Conservation (phyloP, 2,888 invertebrate species). For the Megalurothrips usitatus region DNA sequence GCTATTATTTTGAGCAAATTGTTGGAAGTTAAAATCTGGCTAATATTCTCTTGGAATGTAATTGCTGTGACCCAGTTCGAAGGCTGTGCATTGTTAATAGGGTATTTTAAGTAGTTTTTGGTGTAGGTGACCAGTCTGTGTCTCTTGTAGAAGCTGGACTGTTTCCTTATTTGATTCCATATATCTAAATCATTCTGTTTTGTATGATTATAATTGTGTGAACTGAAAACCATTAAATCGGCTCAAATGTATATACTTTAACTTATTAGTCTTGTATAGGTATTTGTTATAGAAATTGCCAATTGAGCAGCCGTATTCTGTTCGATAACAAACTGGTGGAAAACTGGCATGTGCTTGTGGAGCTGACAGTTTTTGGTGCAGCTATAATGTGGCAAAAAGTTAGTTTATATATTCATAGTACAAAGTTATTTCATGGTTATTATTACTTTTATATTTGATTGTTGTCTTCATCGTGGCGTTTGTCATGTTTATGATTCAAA, state of each 20-base stretch:
- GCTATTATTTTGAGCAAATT: too few species aligned
- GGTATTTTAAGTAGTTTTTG: background rate
- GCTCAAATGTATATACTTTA: constrained; percentile 22
- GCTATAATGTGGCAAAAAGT: background rate
- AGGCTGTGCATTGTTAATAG: constrained; percentile 11
- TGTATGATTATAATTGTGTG: background rate
- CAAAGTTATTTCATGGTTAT: constrained; percentile 16
- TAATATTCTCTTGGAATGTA: background rate
- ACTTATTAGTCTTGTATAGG: background rate
- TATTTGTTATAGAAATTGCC: background rate
- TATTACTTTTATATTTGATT: constrained; percentile 2
- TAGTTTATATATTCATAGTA: constrained; percentile 15
- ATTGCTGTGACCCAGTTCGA: background rate
- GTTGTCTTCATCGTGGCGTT: background rate
- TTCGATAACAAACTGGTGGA: background rate
- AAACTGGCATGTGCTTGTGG: background rate
- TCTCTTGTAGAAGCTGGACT: background rate
- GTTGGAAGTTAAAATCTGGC: too few species aligned
- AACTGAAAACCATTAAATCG: background rate
- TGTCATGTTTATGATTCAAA: background rate
- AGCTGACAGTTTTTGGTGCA: background rate
- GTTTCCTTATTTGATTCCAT: background rate
- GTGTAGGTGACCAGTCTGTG: background rate
- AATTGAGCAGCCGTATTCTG: background rate
- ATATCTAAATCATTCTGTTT: background rate